phyloP scores from a whole-genome alignment of 2,888 invertebrate genomes.

The Osmoderma eremita region DNA sequence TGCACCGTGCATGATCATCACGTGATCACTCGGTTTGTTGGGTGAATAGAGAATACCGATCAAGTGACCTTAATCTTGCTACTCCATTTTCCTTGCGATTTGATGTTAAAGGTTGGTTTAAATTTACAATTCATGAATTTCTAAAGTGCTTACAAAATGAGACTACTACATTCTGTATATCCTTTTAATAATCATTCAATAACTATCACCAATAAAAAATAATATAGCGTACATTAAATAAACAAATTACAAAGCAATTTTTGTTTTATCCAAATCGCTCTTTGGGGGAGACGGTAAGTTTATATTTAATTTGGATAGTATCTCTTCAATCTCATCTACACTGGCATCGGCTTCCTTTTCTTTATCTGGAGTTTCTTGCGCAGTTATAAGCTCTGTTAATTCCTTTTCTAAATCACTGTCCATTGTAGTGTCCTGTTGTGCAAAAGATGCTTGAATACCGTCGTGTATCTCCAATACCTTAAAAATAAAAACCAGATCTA shows the following conservation, averaged over 20 bases:
- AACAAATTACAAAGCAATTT: conserved; percentile 28
- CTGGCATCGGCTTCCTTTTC: conserved; percentile 16
- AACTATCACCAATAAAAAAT: conserved; percentile 4
- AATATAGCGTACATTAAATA: not conserved
- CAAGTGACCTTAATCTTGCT: too few relatives aligned
- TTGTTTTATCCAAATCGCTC: conserved; percentile 4
- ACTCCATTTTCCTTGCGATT: too few relatives aligned
- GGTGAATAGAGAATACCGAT: too few relatives aligned
- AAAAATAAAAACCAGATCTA: conserved; percentile 44
- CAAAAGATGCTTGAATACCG: conserved; percentile 68
- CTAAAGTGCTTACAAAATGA: too few relatives aligned
- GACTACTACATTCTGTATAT: conserved; percentile 8
- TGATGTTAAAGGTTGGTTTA: too few relatives aligned
- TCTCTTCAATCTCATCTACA: not conserved
- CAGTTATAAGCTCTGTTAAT: conserved; percentile 69
- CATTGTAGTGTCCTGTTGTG: conserved; percentile 66
- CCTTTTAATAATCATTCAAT: not conserved
- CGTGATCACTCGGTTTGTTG: too few relatives aligned
- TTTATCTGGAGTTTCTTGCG: conserved; percentile 25
- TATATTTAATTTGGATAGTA: conserved; percentile 24
- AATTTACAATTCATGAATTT: too few relatives aligned
- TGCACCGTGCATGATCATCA: too few relatives aligned
- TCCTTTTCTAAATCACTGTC: conserved; percentile 76
- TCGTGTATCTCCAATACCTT: conserved; percentile 70
- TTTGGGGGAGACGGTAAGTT: conserved; percentile 29